A percentile compares a stretch with the other conserved stretches of the same genome.
These are phyloP conservation scores for Nylanderia fulva DNA, from an alignment of 1,140 invertebrate species.

Conservation along the genomic window DNA sequence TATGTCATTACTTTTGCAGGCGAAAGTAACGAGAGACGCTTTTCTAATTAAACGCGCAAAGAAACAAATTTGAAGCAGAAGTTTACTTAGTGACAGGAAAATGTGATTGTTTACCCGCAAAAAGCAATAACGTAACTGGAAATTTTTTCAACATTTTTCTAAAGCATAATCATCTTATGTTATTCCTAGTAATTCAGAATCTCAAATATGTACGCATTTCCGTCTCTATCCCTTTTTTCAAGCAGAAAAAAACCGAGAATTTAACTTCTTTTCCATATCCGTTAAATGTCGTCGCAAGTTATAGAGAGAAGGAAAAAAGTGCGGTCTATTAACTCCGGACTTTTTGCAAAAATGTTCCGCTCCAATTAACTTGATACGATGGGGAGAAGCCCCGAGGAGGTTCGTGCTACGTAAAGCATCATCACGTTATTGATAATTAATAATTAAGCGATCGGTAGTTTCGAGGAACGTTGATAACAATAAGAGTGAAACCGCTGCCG, in stretches of 20 bases:
- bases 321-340: slow-evolving; percentile 20
- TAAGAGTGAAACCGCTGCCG: slow-evolving; percentile 31
- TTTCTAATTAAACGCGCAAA: slow-evolving; percentile 12
- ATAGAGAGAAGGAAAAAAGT: slow-evolving; percentile 5
- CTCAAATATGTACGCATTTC: too few relatives aligned
- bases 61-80: slow-evolving; percentile 1
- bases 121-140: too few relatives aligned
- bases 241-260: neutral
- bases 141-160: neutral
- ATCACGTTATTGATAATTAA: slow-evolving; percentile 34
- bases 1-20: slow-evolving; percentile 69
- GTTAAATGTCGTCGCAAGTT: slow-evolving; percentile 31
- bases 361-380: slow-evolving; percentile 28
- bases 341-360: slow-evolving; percentile 51
- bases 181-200: neutral
- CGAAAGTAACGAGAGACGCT: slow-evolving; percentile 63
- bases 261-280: slow-evolving; percentile 12
- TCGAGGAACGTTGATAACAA: slow-evolving; percentile 28
- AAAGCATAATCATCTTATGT: neutral
- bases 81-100: too few relatives aligned
- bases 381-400: neutral
- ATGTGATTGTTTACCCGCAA: too few relatives aligned
- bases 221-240: neutral
- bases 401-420: slow-evolving; percentile 20
- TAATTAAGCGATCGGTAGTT: slow-evolving; percentile 21